Evolutionary conservation across 2,797 vertebrate genomes (phyloP), one percentile per base, ranked within the genome.

Genomic region (Myotis pilosus): DNA sequence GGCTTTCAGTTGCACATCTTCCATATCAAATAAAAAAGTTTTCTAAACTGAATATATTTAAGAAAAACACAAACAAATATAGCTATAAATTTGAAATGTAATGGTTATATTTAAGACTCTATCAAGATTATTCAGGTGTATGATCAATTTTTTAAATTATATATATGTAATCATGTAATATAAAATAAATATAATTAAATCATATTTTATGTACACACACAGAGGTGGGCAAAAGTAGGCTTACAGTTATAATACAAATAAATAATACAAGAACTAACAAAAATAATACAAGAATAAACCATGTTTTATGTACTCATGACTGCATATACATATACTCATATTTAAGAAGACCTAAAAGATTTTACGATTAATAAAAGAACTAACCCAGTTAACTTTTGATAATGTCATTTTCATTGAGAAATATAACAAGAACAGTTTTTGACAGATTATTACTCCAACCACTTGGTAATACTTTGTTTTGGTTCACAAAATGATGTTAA

Each of bases 11-110:
- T 90, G 38, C 22, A 41, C n/a, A 55, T 76, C 36, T 96, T 93
- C 57, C 33, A 92, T 92, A 91, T 90, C 5, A 93, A 94, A n/a
- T 55, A 92, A 62, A 90, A 94, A 95, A 74, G 66, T 41, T 53
- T 85, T 79, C 20, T 80, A 80, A 92, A n/a, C 25, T 69, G 66
- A 93, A 92, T 83, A 19, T 75, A 94, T 28, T 95, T 92, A 88
- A 19, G 16, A 78, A 93, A 92, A 85, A 64, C 64, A 49, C 47
- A 74, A 95, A 16, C 47, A 96, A 92, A 62, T 81, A 91, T 9
- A 69, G 41, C n/a, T 57, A 49, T 79, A 95, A 93, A 79, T 87
- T 38, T 4, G 79, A 85, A 93, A 51, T 71, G 41, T 74, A 84
- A 88, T 92, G 81, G 74, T 79, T 8, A 22, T 96, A 8, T 53